Base-by-base conservation (phyloP, 2,797 vertebrate genomes). In the Lagothrix lagotricha region DNA sequence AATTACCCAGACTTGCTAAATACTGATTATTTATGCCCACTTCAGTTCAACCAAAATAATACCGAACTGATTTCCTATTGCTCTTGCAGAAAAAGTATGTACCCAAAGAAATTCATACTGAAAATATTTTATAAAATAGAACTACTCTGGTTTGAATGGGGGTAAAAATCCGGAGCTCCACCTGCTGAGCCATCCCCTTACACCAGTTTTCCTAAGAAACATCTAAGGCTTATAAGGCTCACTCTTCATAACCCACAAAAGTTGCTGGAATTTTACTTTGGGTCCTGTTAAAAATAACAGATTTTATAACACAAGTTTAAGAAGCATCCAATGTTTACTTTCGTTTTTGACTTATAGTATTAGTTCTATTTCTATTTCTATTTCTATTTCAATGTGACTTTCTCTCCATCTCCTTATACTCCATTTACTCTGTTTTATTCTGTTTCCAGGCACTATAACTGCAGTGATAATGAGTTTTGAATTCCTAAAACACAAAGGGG, bases 301-400 rank as follows among this genome's bases (percentile, higher is more conserved):
- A 98, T 98, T 98, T 98, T 98, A 97, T 98, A 97, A 97, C 97
- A 98, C 26, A 97, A 97, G 97, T 97, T 96, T 97, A 98, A 98
- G 82, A 93, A 93, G 79, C 92, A 8, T 80, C 96, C 88, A 22
- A 83, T 97, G 97, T 88, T 98, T 95, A 19, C 70, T 92, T 96
- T 96, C 88, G 91, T 58, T 97, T 98, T 98, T 95, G 82, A 96
- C 73, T 97, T 97, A 94, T 96, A 98, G 96, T 97, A 94, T 93
- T 97, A 85, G 96, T 96, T 93, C 94, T 95, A 64, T 92, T 96
- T 94, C 41, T 41, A 41, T 41, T 41, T 94, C 41, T 41, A 41
- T 41, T 41, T 95, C 95, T 90, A 79, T 22, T 92, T 87, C 96
- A 94, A 88, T 76, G 67, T 83, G 57, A n/a, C 90, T 64, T 33